Conservation (phyloP, 2,797 vertebrate species). For the Borostomias antarcticus region DNA sequence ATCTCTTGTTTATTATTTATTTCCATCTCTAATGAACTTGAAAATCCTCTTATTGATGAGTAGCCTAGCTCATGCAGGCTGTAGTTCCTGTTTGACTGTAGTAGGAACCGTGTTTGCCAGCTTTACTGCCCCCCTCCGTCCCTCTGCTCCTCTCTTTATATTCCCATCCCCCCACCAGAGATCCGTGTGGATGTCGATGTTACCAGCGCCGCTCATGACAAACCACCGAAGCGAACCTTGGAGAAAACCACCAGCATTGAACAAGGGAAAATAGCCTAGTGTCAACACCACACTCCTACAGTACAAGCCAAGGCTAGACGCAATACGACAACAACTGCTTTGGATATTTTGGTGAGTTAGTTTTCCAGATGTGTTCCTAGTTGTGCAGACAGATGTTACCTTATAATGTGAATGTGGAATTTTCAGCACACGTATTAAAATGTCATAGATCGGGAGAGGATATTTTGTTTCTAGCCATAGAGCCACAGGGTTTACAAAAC, state of each 20-base stretch:
- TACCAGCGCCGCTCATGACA: slow-evolving; percentile 43
- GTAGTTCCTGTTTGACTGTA: slow-evolving; percentile 6
- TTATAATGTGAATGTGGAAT: slow-evolving; percentile 7
- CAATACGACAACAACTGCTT: neutral
- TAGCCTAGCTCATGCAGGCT: neutral
- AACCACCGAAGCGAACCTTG: slow-evolving; percentile 39
- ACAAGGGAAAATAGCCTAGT: slow-evolving; percentile 21
- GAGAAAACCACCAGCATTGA: slow-evolving; percentile 27
- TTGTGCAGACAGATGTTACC: slow-evolving; percentile 4
- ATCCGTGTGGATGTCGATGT: slow-evolving; percentile 49
- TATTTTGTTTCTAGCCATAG: neutral
- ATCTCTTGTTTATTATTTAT: no score
- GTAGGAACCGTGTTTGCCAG: slow-evolving; percentile 28
- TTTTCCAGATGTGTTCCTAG: neutral
- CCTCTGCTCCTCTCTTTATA: slow-evolving; percentile 27
- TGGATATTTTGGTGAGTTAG: slow-evolving; percentile 15
- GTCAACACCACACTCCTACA: slow-evolving; percentile 2
- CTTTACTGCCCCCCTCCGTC: slow-evolving; percentile 38
- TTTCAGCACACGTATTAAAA: slow-evolving; percentile 12
- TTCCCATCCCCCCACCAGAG: slow-evolving; percentile 50
- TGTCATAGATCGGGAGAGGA: slow-evolving; percentile 10
- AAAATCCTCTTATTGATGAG: neutral
- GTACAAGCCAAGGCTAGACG: neutral
- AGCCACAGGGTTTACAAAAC: neutral
- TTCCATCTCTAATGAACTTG: slow-evolving; percentile 3